Percentiles rank a stretch among this genome's conserved stretches.
phyloP scores from a whole-genome alignment of 2,797 vertebrate genomes.

The Propithecus deckenii region DNA sequence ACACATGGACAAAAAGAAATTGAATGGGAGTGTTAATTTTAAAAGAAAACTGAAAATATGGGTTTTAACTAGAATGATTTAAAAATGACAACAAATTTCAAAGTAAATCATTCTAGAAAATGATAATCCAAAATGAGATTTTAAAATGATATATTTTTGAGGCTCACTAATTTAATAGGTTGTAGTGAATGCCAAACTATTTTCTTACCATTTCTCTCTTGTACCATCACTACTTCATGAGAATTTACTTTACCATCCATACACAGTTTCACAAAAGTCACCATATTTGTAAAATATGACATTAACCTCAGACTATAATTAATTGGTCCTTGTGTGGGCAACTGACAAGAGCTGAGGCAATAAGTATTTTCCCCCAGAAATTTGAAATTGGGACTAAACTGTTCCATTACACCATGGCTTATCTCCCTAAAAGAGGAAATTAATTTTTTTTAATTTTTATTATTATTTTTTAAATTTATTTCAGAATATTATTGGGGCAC shows the following conservation, averaged over 20 bases:
- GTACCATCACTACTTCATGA: not conserved
- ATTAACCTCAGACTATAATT: not conserved
- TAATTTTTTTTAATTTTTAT: no score
- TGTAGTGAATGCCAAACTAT: not conserved
- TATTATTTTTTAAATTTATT: no score
- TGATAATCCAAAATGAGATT: not conserved
- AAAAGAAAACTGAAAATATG: not conserved
- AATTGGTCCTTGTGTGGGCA: not conserved
- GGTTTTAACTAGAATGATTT: not conserved
- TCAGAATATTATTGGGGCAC: no score
- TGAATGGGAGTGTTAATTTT: not conserved
- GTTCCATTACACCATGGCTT: not conserved
- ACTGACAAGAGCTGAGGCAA: not conserved
- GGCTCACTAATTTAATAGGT: not conserved
- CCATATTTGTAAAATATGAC: not conserved
- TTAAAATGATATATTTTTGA: not conserved
- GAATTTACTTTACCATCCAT: not conserved
- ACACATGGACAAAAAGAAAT: not conserved
- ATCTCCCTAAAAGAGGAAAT: not conserved
- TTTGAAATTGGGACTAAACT: not conserved
- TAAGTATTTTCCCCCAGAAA: not conserved
- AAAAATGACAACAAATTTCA: not conserved
- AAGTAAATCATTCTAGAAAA: constrained; percentile 5
- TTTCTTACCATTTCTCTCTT: not conserved
- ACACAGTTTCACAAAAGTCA: not conserved